Percentiles rank a stretch among this genome's conserved stretches.
Conservation (phyloP, 2,113 vertebrate species). For the Theropithecus gelada region DNA sequence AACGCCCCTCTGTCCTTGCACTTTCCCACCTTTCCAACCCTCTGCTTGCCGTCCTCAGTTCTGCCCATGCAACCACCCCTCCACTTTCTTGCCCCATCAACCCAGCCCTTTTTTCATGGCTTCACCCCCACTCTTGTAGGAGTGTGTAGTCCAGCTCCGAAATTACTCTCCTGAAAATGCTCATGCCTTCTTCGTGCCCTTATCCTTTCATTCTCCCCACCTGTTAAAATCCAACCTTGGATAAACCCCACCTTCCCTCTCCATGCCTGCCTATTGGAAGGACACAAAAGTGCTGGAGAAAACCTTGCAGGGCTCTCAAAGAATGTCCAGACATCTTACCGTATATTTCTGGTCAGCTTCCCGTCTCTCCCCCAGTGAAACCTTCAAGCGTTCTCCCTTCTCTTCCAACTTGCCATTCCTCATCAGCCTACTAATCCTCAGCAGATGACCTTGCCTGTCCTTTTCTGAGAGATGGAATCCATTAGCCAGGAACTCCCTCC, state of each 20-base stretch:
- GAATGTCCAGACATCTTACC: too few relatives aligned
- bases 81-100: neutral
- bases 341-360: neutral
- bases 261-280: neutral
- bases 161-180: neutral
- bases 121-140: neutral
- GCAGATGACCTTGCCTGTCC: neutral
- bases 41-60: neutral
- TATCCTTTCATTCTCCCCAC: neutral
- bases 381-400: neutral
- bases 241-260: neutral
- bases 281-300: neutral
- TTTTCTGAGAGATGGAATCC: neutral
- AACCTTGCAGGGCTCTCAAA: rapidly evolving
- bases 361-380: too few relatives aligned
- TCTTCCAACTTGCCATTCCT: neutral
- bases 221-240: neutral
- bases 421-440: neutral
- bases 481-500: neutral
- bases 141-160: neutral
- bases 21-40: too few relatives aligned
- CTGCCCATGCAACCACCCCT: rapidly evolving
- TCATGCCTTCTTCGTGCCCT: neutral
- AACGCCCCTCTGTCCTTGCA: neutral
- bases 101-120: neutral